These are phyloP conservation scores for Allochrocebus solatus DNA, from an alignment of 2,797 vertebrate genomes.

Conservation along the genomic window DNA sequence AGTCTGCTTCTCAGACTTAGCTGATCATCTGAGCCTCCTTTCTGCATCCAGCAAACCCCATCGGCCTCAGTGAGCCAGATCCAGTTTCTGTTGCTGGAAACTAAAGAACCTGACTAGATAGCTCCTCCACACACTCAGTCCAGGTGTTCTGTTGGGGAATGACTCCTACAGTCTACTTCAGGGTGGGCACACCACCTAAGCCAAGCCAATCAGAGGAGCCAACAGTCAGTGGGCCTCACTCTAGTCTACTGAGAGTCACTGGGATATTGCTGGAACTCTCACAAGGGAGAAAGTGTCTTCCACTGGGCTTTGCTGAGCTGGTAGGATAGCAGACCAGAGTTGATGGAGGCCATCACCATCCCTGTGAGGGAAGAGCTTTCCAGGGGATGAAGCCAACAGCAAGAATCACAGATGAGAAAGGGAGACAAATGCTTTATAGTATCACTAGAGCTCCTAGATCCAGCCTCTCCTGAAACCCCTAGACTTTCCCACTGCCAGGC, in stretches of 20 bases:
- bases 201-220: neutral
- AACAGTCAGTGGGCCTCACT: neutral
- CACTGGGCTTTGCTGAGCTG: neutral
- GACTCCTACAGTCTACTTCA: neutral
- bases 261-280: neutral
- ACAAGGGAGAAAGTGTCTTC: neutral
- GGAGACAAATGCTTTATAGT: neutral
- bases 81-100: neutral
- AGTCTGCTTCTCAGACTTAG: neutral
- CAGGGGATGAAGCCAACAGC: neutral
- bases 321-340: neutral
- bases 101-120: neutral
- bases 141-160: rapidly evolving
- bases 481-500: neutral
- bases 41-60: neutral
- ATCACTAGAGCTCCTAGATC: neutral
- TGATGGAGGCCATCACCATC: neutral
- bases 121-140: neutral
- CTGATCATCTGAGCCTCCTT: neutral
- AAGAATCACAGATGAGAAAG: neutral
- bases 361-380: neutral
- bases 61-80: neutral
- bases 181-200: neutral
- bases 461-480: neutral
- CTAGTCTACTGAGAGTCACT: neutral